Conservation (phyloP, 2,113 vertebrate species). For the Myotis davidii region DNA sequence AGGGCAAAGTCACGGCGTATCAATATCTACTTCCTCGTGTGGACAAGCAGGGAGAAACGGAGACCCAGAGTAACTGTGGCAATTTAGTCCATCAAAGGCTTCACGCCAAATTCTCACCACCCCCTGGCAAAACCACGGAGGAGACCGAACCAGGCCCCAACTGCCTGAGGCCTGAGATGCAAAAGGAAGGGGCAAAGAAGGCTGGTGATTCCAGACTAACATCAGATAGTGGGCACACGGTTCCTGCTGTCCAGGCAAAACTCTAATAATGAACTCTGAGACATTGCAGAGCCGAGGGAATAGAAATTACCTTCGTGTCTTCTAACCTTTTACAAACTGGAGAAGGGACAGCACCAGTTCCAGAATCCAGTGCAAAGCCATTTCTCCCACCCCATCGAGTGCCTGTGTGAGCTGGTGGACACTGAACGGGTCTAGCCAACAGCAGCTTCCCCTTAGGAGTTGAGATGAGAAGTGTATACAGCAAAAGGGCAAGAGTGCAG, state of each 20-base stretch:
- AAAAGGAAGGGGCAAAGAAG: background rate
- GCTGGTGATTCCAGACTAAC: background rate
- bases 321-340: background rate
- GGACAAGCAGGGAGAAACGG: background rate
- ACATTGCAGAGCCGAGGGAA: slow-evolving; percentile 3
- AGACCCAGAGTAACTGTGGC: background rate
- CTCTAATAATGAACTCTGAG: background rate
- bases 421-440: background rate
- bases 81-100: background rate
- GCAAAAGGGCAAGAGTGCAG: background rate
- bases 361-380: background rate
- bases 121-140: background rate
- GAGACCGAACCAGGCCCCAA: background rate
- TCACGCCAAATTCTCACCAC: background rate
- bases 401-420: background rate
- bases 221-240: accelerated
- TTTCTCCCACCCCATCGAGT: background rate
- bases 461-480: background rate
- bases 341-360: background rate
- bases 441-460: background rate
- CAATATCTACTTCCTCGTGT: background rate
- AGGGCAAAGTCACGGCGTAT: background rate
- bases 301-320: background rate
- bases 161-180: background rate
- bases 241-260: background rate